These are phyloP conservation scores for Chaenocephalus aceratus DNA, from an alignment of 2,113 vertebrate genomes.

Conservation along the genomic window DNA sequence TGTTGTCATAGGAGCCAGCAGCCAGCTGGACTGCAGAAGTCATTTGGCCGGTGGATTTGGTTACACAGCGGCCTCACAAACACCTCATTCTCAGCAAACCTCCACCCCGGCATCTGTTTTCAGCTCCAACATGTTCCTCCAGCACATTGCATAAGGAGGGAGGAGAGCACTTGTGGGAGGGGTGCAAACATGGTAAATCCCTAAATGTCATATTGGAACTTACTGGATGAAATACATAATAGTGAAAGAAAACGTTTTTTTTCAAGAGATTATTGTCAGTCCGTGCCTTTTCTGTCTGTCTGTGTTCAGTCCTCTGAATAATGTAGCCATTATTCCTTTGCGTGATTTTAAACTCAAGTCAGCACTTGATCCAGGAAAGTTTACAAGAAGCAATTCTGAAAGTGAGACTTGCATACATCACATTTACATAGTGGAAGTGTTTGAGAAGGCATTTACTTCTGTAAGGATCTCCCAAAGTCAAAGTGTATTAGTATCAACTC, in stretches of 20 bases:
- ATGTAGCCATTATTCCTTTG: background rate
- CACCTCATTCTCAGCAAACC: slow-evolving; percentile 66
- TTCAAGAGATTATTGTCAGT: background rate
- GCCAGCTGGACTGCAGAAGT: slow-evolving; percentile 65
- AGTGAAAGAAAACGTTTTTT: no score
- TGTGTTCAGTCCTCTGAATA: background rate
- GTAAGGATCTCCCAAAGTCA: background rate
- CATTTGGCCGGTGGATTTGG: slow-evolving; percentile 66
- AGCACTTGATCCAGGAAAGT: background rate
- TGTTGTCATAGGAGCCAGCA: slow-evolving; percentile 63
- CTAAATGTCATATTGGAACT: slow-evolving; percentile 12
- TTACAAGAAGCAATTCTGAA: background rate
- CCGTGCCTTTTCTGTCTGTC: background rate
- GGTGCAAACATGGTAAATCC: background rate
- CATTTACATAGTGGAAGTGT: background rate
- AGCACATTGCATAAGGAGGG: slow-evolving; percentile 52
- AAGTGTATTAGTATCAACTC: background rate
- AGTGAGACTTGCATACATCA: background rate
- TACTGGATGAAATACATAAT: background rate
- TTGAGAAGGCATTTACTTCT: background rate
- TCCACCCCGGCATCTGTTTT: slow-evolving; percentile 58
- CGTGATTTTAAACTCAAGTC: background rate
- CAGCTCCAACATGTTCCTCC: slow-evolving; percentile 57
- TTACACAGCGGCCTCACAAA: slow-evolving; percentile 72
- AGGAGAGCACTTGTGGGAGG: slow-evolving; percentile 3